Evolutionary conservation across 2,113 vertebrate species (phyloP).

Genomic region (Campylomormyrus numenius): DNA sequence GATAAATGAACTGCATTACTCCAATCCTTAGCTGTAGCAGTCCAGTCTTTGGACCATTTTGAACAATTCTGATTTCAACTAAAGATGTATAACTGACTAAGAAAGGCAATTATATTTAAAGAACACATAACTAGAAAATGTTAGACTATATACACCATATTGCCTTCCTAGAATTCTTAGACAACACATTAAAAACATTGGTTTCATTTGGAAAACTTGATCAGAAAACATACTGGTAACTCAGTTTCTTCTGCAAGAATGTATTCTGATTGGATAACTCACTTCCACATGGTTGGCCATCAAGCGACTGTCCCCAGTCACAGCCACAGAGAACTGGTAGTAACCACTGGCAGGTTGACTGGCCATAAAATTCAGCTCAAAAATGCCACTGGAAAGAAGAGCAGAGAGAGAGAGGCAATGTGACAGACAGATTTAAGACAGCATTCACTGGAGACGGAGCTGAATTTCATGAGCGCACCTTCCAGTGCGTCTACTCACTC

Average conservation of each 20-base stretch:
- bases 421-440: neutral
- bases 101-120: neutral
- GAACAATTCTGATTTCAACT: constrained; percentile 4
- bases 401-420: constrained; percentile 1
- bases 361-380: constrained; percentile 89
- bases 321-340: constrained; percentile 82
- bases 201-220: neutral
- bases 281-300: constrained; percentile 89
- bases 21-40: neutral
- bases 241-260: neutral
- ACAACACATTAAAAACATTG: neutral
- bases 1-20: neutral
- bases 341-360: constrained; percentile 88
- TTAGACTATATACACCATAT: neutral
- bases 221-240: neutral
- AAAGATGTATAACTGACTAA: neutral
- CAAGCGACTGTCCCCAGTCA: constrained; percentile 78
- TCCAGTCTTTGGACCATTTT: neutral
- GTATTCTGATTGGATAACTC: constrained; percentile 25
- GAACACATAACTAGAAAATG: neutral
- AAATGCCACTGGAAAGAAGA: constrained; percentile 66
- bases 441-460: neutral
- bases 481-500: constrained; percentile 60
- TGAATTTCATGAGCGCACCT: neutral
- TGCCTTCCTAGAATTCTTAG: neutral